A percentile compares a stretch with the other conserved stretches of the same genome.
These are phyloP conservation scores for Piprites chloris DNA, from an alignment of 2,113 vertebrate genomes.

Conservation along the genomic window DNA sequence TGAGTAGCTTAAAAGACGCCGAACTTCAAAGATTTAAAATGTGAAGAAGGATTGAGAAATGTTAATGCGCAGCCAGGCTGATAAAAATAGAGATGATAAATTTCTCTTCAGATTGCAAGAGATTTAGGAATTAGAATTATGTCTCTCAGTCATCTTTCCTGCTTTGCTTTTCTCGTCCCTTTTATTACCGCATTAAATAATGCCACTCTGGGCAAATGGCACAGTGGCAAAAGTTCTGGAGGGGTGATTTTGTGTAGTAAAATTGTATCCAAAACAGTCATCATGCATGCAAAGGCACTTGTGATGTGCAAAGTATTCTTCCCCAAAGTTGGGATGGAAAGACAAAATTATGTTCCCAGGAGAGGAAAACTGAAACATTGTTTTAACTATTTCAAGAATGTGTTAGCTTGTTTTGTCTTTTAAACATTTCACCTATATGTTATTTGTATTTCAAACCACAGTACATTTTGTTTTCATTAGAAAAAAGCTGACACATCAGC, in stretches of 20 bases:
- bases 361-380: background rate
- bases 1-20: slow-evolving; percentile 29
- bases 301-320: background rate
- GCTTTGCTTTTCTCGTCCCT: background rate
- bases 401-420: background rate
- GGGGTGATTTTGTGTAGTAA: background rate
- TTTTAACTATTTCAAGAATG: background rate
- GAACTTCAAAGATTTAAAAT: slow-evolving; percentile 61
- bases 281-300: background rate
- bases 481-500: background rate
- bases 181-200: slow-evolving; percentile 2
- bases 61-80: slow-evolving; percentile 2
- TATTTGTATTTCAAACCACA: background rate
- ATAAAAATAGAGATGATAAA: slow-evolving; percentile 23
- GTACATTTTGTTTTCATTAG: background rate
- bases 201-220: background rate
- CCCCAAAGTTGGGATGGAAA: background rate
- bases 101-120: slow-evolving; percentile 7
- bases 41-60: slow-evolving; percentile 12
- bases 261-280: background rate
- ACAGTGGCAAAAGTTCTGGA: background rate
- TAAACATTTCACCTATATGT: background rate
- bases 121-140: slow-evolving; percentile 20
- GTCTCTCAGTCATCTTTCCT: background rate
- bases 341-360: background rate